Percentiles rank a stretch among this genome's conserved stretches.
phyloP scores from a whole-genome alignment of 2,797 vertebrate species.

The Tokudaia muenninki region DNA sequence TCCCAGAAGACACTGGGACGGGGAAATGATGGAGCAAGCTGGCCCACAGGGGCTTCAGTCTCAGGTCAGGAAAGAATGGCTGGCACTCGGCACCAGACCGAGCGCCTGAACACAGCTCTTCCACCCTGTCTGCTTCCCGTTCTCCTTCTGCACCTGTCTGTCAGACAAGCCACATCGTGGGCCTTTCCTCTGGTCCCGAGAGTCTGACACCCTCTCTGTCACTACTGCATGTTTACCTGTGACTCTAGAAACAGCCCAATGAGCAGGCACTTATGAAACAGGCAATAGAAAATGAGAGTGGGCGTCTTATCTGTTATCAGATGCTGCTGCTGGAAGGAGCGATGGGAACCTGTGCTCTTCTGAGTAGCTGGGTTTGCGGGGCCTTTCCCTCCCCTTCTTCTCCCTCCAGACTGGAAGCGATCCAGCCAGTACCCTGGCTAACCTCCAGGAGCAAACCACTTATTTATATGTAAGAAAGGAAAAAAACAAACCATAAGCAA shows the following conservation, averaged over 20 bases:
- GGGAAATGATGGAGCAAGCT: background rate
- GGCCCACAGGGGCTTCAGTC: background rate
- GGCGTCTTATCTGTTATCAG: background rate
- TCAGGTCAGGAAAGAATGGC: background rate
- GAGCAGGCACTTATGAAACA: background rate
- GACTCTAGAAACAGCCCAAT: background rate
- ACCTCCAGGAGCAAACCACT: background rate
- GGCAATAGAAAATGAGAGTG: background rate
- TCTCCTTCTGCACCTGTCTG: too few species aligned
- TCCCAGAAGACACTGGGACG: background rate
- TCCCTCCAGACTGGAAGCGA: background rate
- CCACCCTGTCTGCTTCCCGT: background rate
- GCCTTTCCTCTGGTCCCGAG: background rate
- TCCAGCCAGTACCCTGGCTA: background rate
- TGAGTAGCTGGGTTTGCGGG: background rate
- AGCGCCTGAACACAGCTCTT: background rate
- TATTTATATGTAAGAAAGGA: background rate
- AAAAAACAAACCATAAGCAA: background rate
- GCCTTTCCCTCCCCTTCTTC: background rate
- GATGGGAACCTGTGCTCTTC: background rate
- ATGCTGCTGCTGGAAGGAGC: background rate
- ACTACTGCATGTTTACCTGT: background rate
- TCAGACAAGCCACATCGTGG: accelerated
- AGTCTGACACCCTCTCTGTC: background rate
- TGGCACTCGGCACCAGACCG: background rate